Evolutionary conservation across 2,113 vertebrate genomes (phyloP), one percentile per base, ranked within the genome.

Genomic region (Motacilla alba): DNA sequence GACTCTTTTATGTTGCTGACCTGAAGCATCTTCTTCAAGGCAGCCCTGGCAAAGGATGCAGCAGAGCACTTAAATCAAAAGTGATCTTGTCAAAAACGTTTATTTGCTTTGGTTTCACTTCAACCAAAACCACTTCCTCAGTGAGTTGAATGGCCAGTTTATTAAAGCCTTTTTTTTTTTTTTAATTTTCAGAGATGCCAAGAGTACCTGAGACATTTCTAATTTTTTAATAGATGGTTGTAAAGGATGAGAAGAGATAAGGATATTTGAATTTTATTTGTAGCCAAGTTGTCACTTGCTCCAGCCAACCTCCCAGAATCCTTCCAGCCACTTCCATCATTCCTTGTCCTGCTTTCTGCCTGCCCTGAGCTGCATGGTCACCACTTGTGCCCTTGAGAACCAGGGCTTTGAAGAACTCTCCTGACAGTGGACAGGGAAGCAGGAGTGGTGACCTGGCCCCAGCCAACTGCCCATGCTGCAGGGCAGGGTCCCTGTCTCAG

Each of bases 361-460:
- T 4, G 1, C 19, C 26, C 33, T 28, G 7, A 56, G 66, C 50
- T 50, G 28, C 10, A 8, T 1, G 30, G 47, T 43, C 43, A 77
- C 23, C 41, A 19, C 39, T 13, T 17, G n/a, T 30, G 23, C 69
- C 33, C 59, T 27, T 39, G 47, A 44, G 59, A 49, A 58, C 23
- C 60, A 39, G 66, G 26, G 27, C 5, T 60, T 14, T 69, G 62
- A 56, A 62, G 67, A 66, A 6, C 11, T 70, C 53, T 53, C 6
- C 7, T 0, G 8, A 41, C 20, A 80, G 50, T 1, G 0, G n/a
- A 49, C 44, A 41, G 55, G 59, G 47, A 69, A 58, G 37, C 35
- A 44, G 3, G 6, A 8, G 24, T 3, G 9, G 19, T 31, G 62
- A 37, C 53, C 37, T 53, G 56, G 21, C 26, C 64, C 33, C 33